Conservation (phyloP, 2,113 vertebrate genomes). For the human (Homo sapiens) region GRCh38 chr2:135422001-135422500, state of each 20-base stretch:
- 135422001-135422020: neutral
- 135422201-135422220: neutral
- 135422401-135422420: neutral
- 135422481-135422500: too few species aligned
- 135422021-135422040: constrained; percentile 11
- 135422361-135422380: neutral
- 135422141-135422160: neutral
- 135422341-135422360: neutral
- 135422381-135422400: neutral
- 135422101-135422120: neutral
- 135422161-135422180: neutral
- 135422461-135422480: neutral
- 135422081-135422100: neutral
- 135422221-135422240: neutral
- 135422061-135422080: neutral
- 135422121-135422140: neutral
- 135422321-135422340: neutral
- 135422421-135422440: neutral
- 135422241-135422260: neutral
- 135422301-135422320: neutral
- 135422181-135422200: neutral
- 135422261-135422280: neutral
- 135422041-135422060: neutral
- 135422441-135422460: neutral
- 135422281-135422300: neutral